phyloP scores from a whole-genome alignment of 2,797 vertebrate genomes.

The Helicolenus hilgendorfi region DNA sequence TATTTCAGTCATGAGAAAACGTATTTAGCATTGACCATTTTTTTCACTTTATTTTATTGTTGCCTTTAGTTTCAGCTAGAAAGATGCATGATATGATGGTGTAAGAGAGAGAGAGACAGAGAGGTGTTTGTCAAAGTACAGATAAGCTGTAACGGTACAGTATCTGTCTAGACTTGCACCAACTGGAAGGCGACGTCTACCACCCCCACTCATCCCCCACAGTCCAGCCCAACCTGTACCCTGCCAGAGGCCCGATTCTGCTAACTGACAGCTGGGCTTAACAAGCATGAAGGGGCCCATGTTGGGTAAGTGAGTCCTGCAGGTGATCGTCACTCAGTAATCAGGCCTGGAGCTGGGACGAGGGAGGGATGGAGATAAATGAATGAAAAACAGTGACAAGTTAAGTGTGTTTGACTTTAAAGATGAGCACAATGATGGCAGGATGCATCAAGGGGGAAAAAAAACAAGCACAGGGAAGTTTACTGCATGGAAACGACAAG shows the following conservation, averaged over 20 bases:
- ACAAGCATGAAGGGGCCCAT: conserved; percentile 24
- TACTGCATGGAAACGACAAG: background rate
- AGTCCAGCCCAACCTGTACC: conserved; percentile 4
- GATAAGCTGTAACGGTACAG: background rate
- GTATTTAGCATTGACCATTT: no score
- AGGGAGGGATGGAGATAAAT: background rate
- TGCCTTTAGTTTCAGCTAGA: no score
- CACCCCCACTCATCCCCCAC: background rate
- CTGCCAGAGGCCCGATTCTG: conserved; percentile 30
- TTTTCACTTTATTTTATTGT: no score
- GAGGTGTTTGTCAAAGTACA: background rate
- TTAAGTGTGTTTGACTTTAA: no score
- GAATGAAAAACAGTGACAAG: no score
- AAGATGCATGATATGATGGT: background rate
- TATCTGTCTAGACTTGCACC: conserved; percentile 24
- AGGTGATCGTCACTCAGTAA: conserved; percentile 46
- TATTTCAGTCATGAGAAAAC: no score
- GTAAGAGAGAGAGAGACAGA: background rate
- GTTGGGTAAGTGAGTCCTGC: background rate
- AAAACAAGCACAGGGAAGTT: background rate
- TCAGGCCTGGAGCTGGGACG: background rate
- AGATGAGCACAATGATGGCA: no score
- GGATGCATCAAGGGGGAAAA: background rate
- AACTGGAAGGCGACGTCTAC: background rate
- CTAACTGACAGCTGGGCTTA: conserved; percentile 38